Evolutionary conservation across 2,888 invertebrate genomes (phyloP).

Genomic region (Heliconius ethilla): DNA sequence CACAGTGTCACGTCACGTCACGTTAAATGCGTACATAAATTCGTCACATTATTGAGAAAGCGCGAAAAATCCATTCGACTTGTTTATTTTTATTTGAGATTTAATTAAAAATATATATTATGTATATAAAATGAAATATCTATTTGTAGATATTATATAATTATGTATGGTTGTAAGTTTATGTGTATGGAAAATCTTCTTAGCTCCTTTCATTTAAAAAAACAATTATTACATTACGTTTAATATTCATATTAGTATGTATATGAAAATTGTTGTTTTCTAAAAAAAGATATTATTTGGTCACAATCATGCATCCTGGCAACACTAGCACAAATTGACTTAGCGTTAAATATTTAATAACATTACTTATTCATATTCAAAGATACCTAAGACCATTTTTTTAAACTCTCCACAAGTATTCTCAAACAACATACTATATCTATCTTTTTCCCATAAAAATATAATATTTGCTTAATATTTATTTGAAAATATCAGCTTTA

Average conservation of each 20-base stretch:
- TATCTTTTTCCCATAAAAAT: conserved; percentile 15
- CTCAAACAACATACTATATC: not conserved
- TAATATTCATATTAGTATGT: not conserved
- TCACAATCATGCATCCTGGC: conserved; percentile 8
- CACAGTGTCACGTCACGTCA: conserved; percentile 4
- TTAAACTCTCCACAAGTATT: not conserved
- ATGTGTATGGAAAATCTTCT: not conserved
- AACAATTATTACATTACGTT: not conserved
- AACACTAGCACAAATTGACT: conserved; percentile 11
- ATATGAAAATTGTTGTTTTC: not conserved
- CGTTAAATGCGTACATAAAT: conserved; percentile 15
- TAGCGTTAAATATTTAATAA: conserved; percentile 6
- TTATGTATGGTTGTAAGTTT: too few relatives aligned
- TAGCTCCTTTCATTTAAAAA: not conserved
- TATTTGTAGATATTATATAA: not conserved
- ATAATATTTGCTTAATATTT: conserved; percentile 27
- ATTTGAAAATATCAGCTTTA: conserved; percentile 23
- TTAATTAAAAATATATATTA: conserved; percentile 17
- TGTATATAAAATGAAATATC: not conserved
- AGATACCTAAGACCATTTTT: not conserved
- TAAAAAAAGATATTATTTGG: conserved; percentile 8
- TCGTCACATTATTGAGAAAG: conserved; percentile 5
- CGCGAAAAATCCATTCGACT: conserved; percentile 19
- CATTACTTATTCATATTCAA: not conserved
- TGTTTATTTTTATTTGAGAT: not conserved